Conservation (phyloP, 2,888 invertebrate genomes). For the Onchidella celtica region DNA sequence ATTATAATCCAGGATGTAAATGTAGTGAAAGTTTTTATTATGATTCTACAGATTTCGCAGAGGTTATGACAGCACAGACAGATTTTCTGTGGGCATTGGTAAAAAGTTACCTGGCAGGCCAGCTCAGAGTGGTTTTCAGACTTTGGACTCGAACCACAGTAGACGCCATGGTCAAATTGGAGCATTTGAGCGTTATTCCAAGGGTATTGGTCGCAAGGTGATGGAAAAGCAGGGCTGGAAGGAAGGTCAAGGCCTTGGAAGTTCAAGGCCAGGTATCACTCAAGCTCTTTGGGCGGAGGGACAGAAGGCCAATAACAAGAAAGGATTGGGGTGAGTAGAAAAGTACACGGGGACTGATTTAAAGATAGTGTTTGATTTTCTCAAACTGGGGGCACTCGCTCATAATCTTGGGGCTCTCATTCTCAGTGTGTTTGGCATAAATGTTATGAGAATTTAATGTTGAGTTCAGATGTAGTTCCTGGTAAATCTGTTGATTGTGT, state of each 20-base stretch:
- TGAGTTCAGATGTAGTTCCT: too few relatives aligned
- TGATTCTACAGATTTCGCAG: conserved; percentile 58
- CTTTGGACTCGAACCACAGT: neutral
- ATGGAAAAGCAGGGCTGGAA: conserved; percentile 82
- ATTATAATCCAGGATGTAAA: too few relatives aligned
- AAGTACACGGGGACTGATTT: neutral
- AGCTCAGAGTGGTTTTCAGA: neutral
- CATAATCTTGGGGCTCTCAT: too few relatives aligned
- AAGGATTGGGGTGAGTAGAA: conserved; percentile 73
- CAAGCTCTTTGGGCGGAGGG: conserved; percentile 77
- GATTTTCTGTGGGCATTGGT: conserved; percentile 61
- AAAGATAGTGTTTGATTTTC: too few relatives aligned
- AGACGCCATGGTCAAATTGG: conserved; percentile 67
- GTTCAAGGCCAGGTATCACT: conserved; percentile 74
- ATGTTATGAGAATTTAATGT: too few relatives aligned
- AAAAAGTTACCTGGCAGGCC: neutral
- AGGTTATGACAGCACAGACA: conserved; percentile 67
- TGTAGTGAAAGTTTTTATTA: too few relatives aligned
- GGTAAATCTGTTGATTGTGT: too few relatives aligned
- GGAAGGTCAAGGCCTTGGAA: conserved; percentile 82
- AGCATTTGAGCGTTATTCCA: conserved; percentile 81
- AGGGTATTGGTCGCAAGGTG: conserved; percentile 81
- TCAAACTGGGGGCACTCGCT: too few relatives aligned
- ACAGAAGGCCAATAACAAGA: conserved; percentile 70
- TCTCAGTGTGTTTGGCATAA: too few relatives aligned